Evolutionary conservation across 2,797 vertebrate genomes (phyloP), one percentile per base, ranked within the genome.

Genomic region (Pitangus sulphuratus): DNA sequence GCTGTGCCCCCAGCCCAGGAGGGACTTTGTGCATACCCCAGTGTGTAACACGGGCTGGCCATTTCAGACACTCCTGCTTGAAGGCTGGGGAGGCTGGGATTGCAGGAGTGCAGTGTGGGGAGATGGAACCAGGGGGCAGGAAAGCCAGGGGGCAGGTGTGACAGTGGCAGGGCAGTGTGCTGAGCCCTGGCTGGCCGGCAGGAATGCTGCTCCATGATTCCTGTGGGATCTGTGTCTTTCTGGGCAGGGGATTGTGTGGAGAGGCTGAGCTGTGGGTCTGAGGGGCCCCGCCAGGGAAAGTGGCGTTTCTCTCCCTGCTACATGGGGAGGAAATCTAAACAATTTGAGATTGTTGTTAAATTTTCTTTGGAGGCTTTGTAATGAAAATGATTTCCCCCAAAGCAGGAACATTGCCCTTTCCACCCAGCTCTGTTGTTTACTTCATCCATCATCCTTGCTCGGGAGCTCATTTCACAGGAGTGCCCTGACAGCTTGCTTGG

Each of bases 1-100:
- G 98, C 97, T 97, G 98, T 98, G 98, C 98, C 98, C 96, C 98
- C 95, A 97, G 98, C 98, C 97, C 57, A 91, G 98, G 98, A 98
- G 97, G 97, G 98, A 95, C 98, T 98, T 94, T 89, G 71, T 96
- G 81, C 97, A 97, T 78, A 94, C 96, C 97, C 97, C 85, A 60
- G 65, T 2, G 26, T 9, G 16, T 54, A 70, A 83, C 39, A 65
- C 31, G 35, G 93, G 91, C 48, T 33, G 74, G 80, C 44, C 3
- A 1, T 28, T 79, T 82, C 16, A 26, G 62, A 25, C 9, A 54
- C 61, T 58, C 15, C 48, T 7, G n/a, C 45, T 26, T 0, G 8
- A 7, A 30, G 54, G 48, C n/a, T 17, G 17, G 42, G 45, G 0
- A 0, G 40, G 21, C 22, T 30, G 56, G 71, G 75, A 4, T 3